A percentile compares a stretch with the other conserved stretches of the same genome.
Conservation (phyloP, 2,797 vertebrate species). For the Onychomys leucogaster region DNA sequence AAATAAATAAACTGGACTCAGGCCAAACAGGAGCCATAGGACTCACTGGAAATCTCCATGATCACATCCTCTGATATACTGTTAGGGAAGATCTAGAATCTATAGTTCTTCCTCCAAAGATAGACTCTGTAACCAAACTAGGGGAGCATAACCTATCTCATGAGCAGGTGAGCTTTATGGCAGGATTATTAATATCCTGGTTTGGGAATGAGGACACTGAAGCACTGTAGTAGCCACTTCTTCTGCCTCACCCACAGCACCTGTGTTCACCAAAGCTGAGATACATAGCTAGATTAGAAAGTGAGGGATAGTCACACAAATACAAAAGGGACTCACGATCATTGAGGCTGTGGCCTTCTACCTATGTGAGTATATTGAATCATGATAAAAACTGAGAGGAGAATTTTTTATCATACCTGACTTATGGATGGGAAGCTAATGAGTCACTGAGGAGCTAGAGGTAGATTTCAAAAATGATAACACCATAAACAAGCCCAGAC, state of each 20-base stretch:
- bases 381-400: conserved; percentile 25
- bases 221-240: neutral
- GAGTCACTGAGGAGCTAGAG: conserved; percentile 32
- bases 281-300: neutral
- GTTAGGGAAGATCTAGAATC: neutral
- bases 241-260: conserved; percentile 9
- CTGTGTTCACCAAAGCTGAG: conserved; percentile 15
- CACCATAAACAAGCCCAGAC: conserved; percentile 30
- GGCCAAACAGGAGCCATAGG: neutral
- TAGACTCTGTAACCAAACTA: neutral
- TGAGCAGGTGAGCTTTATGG: neutral
- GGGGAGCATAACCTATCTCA: neutral
- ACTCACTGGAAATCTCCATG: neutral
- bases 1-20: neutral
- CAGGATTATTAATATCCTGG: conserved; percentile 1
- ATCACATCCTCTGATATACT: neutral
- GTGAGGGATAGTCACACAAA: conserved; percentile 33
- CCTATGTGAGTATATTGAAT: neutral
- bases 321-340: neutral
- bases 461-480: conserved; percentile 46
- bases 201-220: conserved; percentile 39
- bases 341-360: neutral
- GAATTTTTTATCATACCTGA: conserved; percentile 57
- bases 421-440: conserved; percentile 14
- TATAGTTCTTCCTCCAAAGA: neutral